phyloP scores from a whole-genome alignment of 2,888 invertebrate genomes.

The Miltochrista miniata region DNA sequence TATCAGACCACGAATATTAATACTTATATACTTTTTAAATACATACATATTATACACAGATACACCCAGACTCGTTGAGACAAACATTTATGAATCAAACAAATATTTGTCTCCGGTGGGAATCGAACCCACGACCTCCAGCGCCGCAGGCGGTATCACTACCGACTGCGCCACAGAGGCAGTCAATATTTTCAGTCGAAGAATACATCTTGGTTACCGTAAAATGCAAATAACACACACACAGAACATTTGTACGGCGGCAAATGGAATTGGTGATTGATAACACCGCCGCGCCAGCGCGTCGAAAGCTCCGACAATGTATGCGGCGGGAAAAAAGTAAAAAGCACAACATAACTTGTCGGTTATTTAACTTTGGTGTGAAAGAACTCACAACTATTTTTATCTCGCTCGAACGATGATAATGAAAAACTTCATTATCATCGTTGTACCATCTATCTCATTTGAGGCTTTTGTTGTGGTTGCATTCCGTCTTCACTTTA shows the following conservation, averaged over 20 bases:
- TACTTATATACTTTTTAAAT: too few relatives aligned
- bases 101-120: too few relatives aligned
- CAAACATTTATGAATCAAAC: too few relatives aligned
- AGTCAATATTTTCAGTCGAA: neutral
- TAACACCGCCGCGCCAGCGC: slow-evolving; percentile 39
- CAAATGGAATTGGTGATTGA: slow-evolving; percentile 37
- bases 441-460: too few relatives aligned
- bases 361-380: slow-evolving; percentile 51
- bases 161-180: too few relatives aligned
- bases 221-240: slow-evolving; percentile 17
- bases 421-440: slow-evolving; percentile 43
- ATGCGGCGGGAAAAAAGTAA: slow-evolving; percentile 32
- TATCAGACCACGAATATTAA: too few relatives aligned
- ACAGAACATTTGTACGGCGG: slow-evolving; percentile 22
- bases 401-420: slow-evolving; percentile 40
- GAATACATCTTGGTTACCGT: neutral
- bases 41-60: too few relatives aligned
- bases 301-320: slow-evolving; percentile 20
- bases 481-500: slow-evolving; percentile 4
- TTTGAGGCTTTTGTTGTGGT: too few relatives aligned
- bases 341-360: slow-evolving; percentile 36
- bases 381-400: slow-evolving; percentile 60
- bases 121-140: too few relatives aligned
- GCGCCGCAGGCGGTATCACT: too few relatives aligned
- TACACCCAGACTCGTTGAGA: too few relatives aligned